phyloP scores from a whole-genome alignment of 2,797 vertebrate genomes.

The Intellagama lesueurii region DNA sequence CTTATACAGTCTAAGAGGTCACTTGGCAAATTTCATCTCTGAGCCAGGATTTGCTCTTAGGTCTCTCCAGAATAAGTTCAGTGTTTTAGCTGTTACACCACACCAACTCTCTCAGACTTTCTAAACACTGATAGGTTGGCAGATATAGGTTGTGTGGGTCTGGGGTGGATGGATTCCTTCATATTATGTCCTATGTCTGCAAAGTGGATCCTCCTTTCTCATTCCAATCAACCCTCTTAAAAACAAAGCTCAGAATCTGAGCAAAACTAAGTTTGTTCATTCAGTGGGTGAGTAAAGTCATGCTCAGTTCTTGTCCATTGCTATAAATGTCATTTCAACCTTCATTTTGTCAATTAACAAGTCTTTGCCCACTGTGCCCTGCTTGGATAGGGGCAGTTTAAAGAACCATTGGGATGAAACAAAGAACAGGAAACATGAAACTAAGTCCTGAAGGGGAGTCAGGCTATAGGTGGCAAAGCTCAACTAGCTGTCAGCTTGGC shows the following conservation, averaged over 20 bases:
- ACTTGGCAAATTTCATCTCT: not conserved
- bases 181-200: no score
- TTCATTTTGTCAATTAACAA: not conserved
- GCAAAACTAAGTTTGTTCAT: not conserved
- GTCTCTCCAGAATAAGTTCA: no score
- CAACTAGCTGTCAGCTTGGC: not conserved
- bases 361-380: not conserved
- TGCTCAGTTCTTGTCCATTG: not conserved
- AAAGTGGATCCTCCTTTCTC: not conserved
- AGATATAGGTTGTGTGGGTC: not conserved
- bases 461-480: not conserved
- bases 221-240: conserved; percentile 37
- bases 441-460: not conserved
- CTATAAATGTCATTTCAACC: not conserved
- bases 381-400: no score
- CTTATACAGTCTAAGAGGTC: not conserved
- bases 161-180: not conserved
- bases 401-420: no score
- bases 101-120: not conserved
- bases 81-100: not conserved
- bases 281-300: not conserved
- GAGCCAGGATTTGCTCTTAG: not conserved
- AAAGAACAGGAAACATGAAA: not conserved
- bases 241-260: no score
- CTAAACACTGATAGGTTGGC: not conserved